These are phyloP conservation scores for Caloenas nicobarica DNA, from an alignment of 2,113 vertebrate genomes.

Conservation along the genomic window DNA sequence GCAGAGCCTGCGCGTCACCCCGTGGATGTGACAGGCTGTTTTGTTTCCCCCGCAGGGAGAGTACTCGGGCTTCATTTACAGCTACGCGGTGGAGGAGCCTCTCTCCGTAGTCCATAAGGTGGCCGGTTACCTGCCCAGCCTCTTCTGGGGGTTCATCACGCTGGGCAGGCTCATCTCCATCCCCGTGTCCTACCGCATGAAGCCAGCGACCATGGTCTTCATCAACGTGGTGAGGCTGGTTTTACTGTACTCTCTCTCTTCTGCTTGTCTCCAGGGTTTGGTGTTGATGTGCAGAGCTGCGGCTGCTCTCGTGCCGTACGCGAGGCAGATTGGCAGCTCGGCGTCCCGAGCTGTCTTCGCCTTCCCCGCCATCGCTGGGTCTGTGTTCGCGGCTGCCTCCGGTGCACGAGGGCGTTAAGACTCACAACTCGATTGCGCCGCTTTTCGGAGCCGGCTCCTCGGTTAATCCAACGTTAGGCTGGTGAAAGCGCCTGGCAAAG, in stretches of 20 bases:
- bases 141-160: slow-evolving; percentile 93
- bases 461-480: fast-evolving
- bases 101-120: slow-evolving; percentile 77
- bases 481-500: neutral
- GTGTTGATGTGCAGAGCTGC: neutral
- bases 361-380: fast-evolving
- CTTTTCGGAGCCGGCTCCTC: neutral
- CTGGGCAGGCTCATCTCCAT: slow-evolving; percentile 88
- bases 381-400: neutral
- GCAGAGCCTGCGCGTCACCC: neutral
- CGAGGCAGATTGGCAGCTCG: neutral
- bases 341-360: neutral
- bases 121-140: slow-evolving; percentile 85
- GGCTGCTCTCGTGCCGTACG: neutral
- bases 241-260: neutral
- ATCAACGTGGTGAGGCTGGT: slow-evolving; percentile 83
- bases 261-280: neutral
- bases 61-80: slow-evolving; percentile 92
- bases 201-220: slow-evolving; percentile 81
- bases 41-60: slow-evolving; percentile 80
- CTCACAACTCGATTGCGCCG: fast-evolving
- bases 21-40: neutral
- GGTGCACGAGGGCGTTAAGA: neutral
- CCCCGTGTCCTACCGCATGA: slow-evolving; percentile 83
- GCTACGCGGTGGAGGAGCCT: slow-evolving; percentile 87